These are phyloP conservation scores for Melolontha melolontha DNA, from an alignment of 2,888 invertebrate species.

Conservation along the genomic window DNA sequence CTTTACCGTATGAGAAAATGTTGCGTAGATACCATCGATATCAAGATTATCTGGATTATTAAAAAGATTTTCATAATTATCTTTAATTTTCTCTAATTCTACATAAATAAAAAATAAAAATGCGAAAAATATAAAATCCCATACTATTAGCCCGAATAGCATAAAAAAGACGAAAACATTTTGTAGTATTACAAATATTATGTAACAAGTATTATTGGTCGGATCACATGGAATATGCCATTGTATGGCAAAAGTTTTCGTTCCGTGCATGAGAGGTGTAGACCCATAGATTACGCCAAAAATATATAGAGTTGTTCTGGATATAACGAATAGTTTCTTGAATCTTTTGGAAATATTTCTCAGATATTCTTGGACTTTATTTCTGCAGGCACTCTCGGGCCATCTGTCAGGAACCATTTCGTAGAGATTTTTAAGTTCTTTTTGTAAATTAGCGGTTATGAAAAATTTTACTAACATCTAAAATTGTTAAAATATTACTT, in stretches of 20 bases:
- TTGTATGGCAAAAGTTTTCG: conserved; percentile 1
- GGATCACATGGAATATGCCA: conserved; percentile 27
- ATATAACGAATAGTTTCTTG: conserved; percentile 14
- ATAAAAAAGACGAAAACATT: conserved; percentile 3
- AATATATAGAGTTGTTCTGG: conserved; percentile 16
- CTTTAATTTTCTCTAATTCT: conserved; percentile 10
- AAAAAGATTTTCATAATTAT: no score
- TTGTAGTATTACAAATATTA: not conserved
- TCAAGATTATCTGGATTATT: no score
- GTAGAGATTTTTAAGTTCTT: not conserved
- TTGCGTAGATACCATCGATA: no score
- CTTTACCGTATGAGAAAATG: no score
- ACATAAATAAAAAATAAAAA: conserved; percentile 14
- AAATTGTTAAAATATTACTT: no score
- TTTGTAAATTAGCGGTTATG: no score
- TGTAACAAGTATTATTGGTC: conserved; percentile 8
- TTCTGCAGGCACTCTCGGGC: conserved; percentile 12
- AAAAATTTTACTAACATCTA: no score
- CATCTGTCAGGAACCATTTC: conserved; percentile 17
- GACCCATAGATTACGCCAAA: not conserved
- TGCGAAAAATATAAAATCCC: conserved; percentile 19
- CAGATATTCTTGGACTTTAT: conserved; percentile 10
- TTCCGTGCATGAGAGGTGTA: conserved; percentile 2
- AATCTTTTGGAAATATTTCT: not conserved
- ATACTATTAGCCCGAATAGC: conserved; percentile 5